A percentile compares a stretch with the other conserved stretches of the same genome.
Evolutionary conservation across 2,113 vertebrate genomes (phyloP).

Genomic region (Gymnogyps californianus): DNA sequence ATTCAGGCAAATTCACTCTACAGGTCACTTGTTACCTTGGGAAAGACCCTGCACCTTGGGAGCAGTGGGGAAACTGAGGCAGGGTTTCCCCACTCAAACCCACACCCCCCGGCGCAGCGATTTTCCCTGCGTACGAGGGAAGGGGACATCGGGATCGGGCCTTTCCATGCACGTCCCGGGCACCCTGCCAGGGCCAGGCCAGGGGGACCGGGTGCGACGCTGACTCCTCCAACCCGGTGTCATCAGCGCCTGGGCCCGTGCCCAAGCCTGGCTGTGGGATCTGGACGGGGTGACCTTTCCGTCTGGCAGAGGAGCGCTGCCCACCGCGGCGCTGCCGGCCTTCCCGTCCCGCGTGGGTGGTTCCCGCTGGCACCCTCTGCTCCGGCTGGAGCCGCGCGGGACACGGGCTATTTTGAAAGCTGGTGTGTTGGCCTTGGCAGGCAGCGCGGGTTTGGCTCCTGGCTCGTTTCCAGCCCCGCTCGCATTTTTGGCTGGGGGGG

Average conservation of each 20-base stretch:
- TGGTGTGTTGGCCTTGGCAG: constrained; percentile 42
- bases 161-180: accelerated
- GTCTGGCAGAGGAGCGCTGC: background rate
- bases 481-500: background rate
- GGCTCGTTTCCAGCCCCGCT: background rate
- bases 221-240: background rate
- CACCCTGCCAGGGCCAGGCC: background rate
- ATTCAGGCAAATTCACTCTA: background rate
- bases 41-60: accelerated
- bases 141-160: accelerated
- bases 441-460: background rate
- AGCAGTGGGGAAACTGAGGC: background rate
- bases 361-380: background rate
- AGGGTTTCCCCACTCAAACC: background rate
- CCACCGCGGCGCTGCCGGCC: background rate
- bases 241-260: background rate
- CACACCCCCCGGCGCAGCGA: accelerated
- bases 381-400: background rate
- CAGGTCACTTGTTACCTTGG: background rate
- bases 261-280: background rate
- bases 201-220: background rate
- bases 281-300: background rate
- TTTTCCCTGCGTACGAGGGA: accelerated
- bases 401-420: background rate
- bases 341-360: constrained; percentile 25